These are phyloP conservation scores for Callocephalon fimbriatum DNA, from an alignment of 2,113 vertebrate species.

Conservation along the genomic window DNA sequence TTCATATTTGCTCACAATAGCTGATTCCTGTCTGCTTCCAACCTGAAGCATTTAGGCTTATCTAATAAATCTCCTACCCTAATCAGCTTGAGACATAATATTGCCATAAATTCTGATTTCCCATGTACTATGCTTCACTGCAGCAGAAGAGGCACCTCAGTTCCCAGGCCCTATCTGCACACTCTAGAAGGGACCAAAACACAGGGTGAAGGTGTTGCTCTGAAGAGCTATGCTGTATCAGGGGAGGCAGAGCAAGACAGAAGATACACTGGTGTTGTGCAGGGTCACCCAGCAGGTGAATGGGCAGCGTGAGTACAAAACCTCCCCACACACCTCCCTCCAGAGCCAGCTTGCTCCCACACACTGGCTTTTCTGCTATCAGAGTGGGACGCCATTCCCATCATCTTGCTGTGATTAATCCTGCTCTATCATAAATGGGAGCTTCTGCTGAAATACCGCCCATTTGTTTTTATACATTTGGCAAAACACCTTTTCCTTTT, in stretches of 20 bases:
- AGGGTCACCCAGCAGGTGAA: background rate
- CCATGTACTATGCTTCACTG: background rate
- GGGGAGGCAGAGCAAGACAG: rapidly evolving
- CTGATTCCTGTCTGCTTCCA: background rate
- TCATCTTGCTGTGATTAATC: background rate
- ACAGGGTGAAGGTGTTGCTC: background rate
- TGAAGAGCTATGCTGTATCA: background rate
- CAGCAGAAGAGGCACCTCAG: background rate
- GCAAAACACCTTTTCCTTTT: conserved; percentile 20
- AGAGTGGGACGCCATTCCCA: background rate
- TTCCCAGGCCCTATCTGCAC: background rate
- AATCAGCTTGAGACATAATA: background rate
- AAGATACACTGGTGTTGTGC: rapidly evolving
- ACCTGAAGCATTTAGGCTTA: background rate
- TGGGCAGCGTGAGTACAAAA: background rate
- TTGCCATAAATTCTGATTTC: background rate
- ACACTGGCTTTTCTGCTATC: background rate
- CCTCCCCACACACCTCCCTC: background rate
- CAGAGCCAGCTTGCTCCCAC: background rate
- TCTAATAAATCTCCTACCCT: background rate
- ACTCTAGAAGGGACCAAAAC: background rate
- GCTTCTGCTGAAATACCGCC: background rate
- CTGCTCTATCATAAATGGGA: background rate
- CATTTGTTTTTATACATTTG: background rate
- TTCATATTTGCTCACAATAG: background rate